Evolutionary conservation across 2,888 invertebrate species (phyloP).

Genomic region (Cantharis nigra): DNA sequence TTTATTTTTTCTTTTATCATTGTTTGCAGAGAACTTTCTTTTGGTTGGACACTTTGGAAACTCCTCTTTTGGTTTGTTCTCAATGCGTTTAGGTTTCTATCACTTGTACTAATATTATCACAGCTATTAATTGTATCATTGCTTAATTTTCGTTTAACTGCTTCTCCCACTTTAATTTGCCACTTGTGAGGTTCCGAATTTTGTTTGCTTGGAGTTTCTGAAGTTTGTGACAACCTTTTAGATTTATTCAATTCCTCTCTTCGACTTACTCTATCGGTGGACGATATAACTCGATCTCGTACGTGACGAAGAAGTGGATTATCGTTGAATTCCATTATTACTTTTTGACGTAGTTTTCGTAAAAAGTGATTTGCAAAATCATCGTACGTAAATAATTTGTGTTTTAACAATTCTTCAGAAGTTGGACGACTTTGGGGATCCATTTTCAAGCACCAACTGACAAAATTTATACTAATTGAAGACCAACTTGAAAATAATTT

Average conservation of each 20-base stretch:
- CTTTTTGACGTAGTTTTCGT: conserved; percentile 66
- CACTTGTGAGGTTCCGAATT: conserved; percentile 44
- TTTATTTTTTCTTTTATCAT: conserved; percentile 25
- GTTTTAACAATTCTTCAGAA: conserved; percentile 67
- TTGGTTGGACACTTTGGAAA: conserved; percentile 19
- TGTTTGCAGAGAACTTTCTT: conserved; percentile 21
- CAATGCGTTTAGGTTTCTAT: conserved; percentile 21
- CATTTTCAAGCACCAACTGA: conserved; percentile 61
- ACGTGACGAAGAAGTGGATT: conserved; percentile 58
- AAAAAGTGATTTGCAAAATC: conserved; percentile 69
- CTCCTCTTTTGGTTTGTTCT: conserved; percentile 7
- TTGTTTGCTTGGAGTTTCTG: conserved; percentile 23
- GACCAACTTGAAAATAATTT: conserved; percentile 56
- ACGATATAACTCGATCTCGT: conserved; percentile 50
- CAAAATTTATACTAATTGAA: conserved; percentile 54
- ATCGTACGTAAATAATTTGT: conserved; percentile 69
- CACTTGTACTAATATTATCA: conserved; percentile 22
- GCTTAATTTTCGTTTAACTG: conserved; percentile 48
- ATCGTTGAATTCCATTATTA: conserved; percentile 65
- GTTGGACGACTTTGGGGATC: conserved; percentile 69
- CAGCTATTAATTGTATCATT: conserved; percentile 38
- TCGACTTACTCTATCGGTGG: conserved; percentile 45
- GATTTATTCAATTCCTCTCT: conserved; percentile 41
- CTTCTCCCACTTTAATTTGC: conserved; percentile 49
- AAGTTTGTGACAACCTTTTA: conserved; percentile 26